Base-by-base conservation (phyloP, 2,888 invertebrate genomes). In the Sinelater perroti region DNA sequence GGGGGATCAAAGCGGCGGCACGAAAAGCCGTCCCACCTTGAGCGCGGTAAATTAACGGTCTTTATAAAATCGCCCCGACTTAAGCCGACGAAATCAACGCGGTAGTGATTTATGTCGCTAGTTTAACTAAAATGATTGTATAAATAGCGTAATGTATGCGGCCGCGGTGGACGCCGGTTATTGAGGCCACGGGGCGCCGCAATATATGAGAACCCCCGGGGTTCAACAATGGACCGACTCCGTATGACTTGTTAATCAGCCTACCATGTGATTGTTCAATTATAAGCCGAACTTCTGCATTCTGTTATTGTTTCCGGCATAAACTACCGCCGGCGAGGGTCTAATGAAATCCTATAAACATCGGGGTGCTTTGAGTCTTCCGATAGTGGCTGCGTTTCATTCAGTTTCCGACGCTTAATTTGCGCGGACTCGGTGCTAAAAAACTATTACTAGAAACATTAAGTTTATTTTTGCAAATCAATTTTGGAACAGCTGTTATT, bases 51-150 rank as follows among this genome's bases (percentile, higher is more conserved):
- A 53, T 54, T 49, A 58, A 58, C 21, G 16, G 33, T 50, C 36
- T 56, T 51, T 56, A 51, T 51, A 60, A 55, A 62, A 47, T 56
- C 59, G 38, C 61, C 63, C 63, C 56, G 51, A 61, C 49, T 56
- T 63, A 55, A 52, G 63, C 57, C 49, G 47, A 56, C 61, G 61
- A 66, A 68, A 65, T 68, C 68, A 68, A 65, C 66, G 67, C 64
- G 49, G 64, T 62, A 62, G 68, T 68, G 68, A 68, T 68, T 67
- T 68, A 68, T 68, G 66, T 60, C 53, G 56, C 57, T 59, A 60
- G 62, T 62, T 60, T 67, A 66, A 65, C 63, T 65, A 58, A 59
- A 62, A 62, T 60, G 62, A 62, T 60, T 61, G 63, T 64, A 61
- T 65, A 64, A 64, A 60, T 59, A 57, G 62, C 56, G 61, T 66